Base-by-base conservation (phyloP, 2,797 vertebrate genomes). In the Ctenopoma kingsleyae region DNA sequence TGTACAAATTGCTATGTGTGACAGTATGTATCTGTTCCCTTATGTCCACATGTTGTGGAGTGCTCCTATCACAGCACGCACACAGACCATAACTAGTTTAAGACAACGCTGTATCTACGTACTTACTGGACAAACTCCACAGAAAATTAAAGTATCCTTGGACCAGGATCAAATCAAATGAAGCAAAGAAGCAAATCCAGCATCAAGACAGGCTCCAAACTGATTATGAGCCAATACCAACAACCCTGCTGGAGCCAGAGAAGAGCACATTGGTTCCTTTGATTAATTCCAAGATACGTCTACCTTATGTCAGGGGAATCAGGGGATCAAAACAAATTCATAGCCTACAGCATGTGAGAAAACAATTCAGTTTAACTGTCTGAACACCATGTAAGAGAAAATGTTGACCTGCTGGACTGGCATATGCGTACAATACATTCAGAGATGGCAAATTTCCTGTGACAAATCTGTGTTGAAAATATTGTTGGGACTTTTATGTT, bases 161-260 rank as follows among this genome's bases (percentile, higher is more conserved):
- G 57, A 68, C 52, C 25, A 10, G 44, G 16, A 75, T 74, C 30
- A 52, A 36, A 68, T 65, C n/a, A 23, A 74, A 12, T 63, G 68
- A 78, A 51, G 76, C 57, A 32, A 32, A 75, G 44, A 63, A 32
- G 20, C 20, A 50, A 67, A 62, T 8, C 10, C 30, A 41, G 57
- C 49, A 66, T 56, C 60, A 23, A 49, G 51, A 41, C 27, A 35
- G 43, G 52, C 59, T 80, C 62, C 56, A 60, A 54, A 35, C 52
- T 72, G 73, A 77, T 47, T 5, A 64, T 32, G 27, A 43, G 79
- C 81, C 80, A 76, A 67, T 10, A 78, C 46, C 40, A 75, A 56
- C 75, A 79, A 10, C 79, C 38, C 47, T 60, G 27, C 36, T 67
- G 25, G 35, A 66, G 72, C 80, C 71, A 71, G 51, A 51, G 51